phyloP scores from a whole-genome alignment of 1,140 invertebrate genomes.

The Cotesia vestalis region DNA sequence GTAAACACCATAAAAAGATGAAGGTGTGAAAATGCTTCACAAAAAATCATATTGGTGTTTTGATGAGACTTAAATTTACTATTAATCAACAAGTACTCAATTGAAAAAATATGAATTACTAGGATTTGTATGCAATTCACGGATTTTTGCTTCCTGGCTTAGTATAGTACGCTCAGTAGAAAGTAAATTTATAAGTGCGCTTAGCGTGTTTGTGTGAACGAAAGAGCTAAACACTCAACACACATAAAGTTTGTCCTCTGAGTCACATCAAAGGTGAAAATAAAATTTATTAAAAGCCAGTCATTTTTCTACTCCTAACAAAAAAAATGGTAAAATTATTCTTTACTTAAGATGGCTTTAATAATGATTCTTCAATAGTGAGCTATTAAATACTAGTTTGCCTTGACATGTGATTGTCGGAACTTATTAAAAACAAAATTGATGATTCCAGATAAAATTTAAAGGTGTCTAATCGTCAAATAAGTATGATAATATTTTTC shows the following conservation, averaged over 20 bases:
- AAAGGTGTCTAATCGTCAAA: background rate
- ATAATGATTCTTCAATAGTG: too few species aligned
- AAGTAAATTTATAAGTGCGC: constrained; percentile 14
- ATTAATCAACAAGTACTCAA: too few species aligned
- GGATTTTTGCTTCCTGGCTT: constrained; percentile 10
- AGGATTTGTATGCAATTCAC: constrained; percentile 1
- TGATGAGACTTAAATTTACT: too few species aligned
- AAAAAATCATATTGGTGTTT: too few species aligned
- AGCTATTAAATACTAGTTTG: too few species aligned
- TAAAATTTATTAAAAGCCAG: background rate
- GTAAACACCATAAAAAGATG: too few species aligned
- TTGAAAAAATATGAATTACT: constrained; percentile 1
- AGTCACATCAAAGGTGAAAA: constrained; percentile 11
- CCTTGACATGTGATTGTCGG: too few species aligned
- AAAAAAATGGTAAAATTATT: background rate
- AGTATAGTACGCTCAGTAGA: constrained; percentile 18
- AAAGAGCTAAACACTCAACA: background rate
- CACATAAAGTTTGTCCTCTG: constrained; percentile 17
- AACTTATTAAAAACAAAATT: background rate
- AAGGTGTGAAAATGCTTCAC: too few species aligned
- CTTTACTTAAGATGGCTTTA: background rate
- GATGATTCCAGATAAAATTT: background rate
- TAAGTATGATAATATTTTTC: constrained; percentile 3
- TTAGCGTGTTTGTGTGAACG: background rate
- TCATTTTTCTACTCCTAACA: background rate